Conservation (phyloP, 2,888 invertebrate species). For the Agrochola lota region DNA sequence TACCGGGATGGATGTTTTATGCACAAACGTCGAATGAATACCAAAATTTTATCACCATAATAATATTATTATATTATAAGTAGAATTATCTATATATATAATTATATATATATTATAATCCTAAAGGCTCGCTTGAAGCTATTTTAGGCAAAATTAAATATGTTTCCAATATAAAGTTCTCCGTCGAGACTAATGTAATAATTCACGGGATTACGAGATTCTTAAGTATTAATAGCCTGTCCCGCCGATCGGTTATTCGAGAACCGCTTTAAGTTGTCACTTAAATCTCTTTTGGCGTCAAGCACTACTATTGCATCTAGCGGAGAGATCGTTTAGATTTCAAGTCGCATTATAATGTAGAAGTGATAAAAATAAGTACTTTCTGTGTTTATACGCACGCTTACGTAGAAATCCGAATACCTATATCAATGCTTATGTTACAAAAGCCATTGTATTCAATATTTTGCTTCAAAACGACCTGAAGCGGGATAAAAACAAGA, state of each 20-base stretch:
- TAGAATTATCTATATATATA: conserved; percentile 63
- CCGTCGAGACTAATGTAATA: conserved; percentile 43
- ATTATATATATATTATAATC: conserved; percentile 17
- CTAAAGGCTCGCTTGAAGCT: neutral
- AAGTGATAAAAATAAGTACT: neutral
- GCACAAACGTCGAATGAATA: conserved; percentile 78
- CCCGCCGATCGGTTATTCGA: conserved; percentile 40
- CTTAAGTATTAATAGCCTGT: conserved; percentile 58
- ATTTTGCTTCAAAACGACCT: too few species aligned
- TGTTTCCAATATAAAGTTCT: conserved; percentile 16
- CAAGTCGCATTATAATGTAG: neutral
- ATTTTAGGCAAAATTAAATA: conserved; percentile 12
- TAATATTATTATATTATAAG: conserved; percentile 46
- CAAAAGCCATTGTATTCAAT: too few species aligned
- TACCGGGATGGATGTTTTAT: conserved; percentile 79
- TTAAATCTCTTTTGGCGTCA: conserved; percentile 52
- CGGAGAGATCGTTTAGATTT: conserved; percentile 30
- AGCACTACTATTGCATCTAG: conserved; percentile 28
- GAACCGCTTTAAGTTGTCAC: conserved; percentile 54
- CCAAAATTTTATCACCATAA: conserved; percentile 72
- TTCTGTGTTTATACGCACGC: neutral
- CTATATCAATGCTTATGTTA: too few species aligned
- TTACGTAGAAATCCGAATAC: neutral
- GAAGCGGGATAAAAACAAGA: too few species aligned
- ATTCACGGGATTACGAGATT: conserved; percentile 52